These are phyloP conservation scores for Halictus rubicundus DNA, from an alignment of 1,140 invertebrate genomes.

Conservation along the genomic window DNA sequence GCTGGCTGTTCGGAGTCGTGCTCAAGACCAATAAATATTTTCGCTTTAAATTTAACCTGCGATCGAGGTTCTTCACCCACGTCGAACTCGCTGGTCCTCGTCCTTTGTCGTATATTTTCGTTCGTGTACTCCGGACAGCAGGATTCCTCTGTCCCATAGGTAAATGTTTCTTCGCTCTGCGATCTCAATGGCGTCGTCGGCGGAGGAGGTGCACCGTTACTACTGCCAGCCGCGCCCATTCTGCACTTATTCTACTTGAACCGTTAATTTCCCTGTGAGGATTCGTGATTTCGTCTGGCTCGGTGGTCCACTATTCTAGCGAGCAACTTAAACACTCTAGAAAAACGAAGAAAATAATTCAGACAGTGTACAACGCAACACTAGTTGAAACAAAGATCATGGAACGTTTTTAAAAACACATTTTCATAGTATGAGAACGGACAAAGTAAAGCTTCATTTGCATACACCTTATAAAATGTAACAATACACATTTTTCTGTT, in stretches of 20 bases:
- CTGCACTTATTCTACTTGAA: slow-evolving; percentile 39
- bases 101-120: slow-evolving; percentile 53
- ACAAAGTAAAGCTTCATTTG: no score
- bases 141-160: slow-evolving; percentile 29
- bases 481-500: no score
- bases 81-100: slow-evolving; percentile 25
- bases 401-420: no score
- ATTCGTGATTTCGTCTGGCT: neutral
- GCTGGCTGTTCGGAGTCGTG: no score
- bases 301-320: no score
- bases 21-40: slow-evolving; percentile 37
- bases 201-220: slow-evolving; percentile 20
- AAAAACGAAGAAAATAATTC: neutral
- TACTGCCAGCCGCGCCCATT: slow-evolving; percentile 56
- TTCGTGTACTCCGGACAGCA: slow-evolving; percentile 41
- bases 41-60: slow-evolving; percentile 56
- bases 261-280: neutral
- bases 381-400: no score
- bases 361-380: no score
- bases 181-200: slow-evolving; percentile 8
- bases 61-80: slow-evolving; percentile 47
- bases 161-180: slow-evolving; percentile 22
- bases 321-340: neutral
- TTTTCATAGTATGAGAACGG: no score
- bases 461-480: no score